phyloP scores from a whole-genome alignment of 2,797 vertebrate genomes.

The Neosilurus mollespiculum region DNA sequence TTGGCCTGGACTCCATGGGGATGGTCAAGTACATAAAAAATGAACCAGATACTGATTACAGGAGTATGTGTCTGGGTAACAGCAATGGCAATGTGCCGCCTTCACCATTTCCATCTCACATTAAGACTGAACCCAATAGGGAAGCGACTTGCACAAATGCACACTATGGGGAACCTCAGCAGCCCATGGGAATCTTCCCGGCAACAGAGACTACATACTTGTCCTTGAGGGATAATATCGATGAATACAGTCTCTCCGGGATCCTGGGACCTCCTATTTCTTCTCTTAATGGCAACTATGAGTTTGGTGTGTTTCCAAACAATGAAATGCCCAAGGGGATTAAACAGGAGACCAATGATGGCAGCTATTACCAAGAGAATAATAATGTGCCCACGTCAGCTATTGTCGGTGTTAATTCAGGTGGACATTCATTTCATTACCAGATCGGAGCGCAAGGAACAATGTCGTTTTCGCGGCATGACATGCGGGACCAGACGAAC shows the following conservation, averaged over 20 bases:
- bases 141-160: constrained; percentile 87
- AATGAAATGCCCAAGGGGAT: constrained; percentile 86
- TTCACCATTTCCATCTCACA: constrained; percentile 84
- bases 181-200: constrained; percentile 85
- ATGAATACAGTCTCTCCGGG: constrained; percentile 97
- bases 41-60: constrained; percentile 88
- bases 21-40: constrained; percentile 96
- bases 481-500: constrained; percentile 91
- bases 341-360: constrained; percentile 93
- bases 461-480: constrained; percentile 91
- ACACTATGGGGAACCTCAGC: constrained; percentile 80
- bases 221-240: constrained; percentile 97
- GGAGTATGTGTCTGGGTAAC: constrained; percentile 86
- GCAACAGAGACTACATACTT: constrained; percentile 93
- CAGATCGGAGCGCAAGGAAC: constrained; percentile 98
- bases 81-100: constrained; percentile 77
- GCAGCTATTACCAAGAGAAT: constrained; percentile 93
- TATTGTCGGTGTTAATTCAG: constrained; percentile 97
- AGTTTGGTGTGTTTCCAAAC: constrained; percentile 86
- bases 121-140: constrained; percentile 91
- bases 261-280: constrained; percentile 95
- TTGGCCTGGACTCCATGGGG: constrained; percentile 83
- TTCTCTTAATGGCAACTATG: constrained; percentile 88
- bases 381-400: constrained; percentile 87
- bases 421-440: constrained; percentile 99